Evolutionary conservation across 2,888 invertebrate genomes (phyloP).

Genomic region (Amphipoea oculea): DNA sequence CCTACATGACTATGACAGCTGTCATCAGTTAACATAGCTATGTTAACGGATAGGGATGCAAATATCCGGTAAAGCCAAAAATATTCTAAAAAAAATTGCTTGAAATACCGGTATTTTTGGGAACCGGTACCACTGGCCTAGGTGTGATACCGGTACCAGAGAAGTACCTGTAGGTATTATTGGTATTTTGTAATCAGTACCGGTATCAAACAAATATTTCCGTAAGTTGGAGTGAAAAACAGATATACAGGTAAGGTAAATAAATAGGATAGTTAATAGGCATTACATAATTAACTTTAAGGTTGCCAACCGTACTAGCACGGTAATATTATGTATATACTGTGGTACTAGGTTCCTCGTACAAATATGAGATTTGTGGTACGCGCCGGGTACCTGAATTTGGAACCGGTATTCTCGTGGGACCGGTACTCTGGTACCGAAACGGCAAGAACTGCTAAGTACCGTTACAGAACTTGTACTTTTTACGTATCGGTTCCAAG

Average conservation of each 20-base stretch:
- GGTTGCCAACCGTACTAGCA: no score
- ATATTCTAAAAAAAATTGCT: not conserved
- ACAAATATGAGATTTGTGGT: no score
- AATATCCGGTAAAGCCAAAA: not conserved
- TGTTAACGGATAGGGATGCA: not conserved
- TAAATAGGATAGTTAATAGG: no score
- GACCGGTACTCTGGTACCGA: not conserved
- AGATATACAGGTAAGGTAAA: no score
- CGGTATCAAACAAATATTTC: no score
- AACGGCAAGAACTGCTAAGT: not conserved
- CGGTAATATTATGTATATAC: no score
- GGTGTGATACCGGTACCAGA: not conserved
- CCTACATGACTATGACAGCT: not conserved
- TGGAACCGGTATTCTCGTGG: not conserved
- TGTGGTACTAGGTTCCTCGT: no score
- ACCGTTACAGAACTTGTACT: not conserved
- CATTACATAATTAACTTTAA: no score
- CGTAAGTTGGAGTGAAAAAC: no score
- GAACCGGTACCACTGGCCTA: not conserved
- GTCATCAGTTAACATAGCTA: not conserved
- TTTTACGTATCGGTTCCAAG: no score
- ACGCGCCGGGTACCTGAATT: no score
- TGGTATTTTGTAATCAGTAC: no score
- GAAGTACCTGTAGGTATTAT: not conserved
- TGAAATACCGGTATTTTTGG: not conserved